phyloP scores from a whole-genome alignment of 2,888 invertebrate species.

The Latrodectus elegans region DNA sequence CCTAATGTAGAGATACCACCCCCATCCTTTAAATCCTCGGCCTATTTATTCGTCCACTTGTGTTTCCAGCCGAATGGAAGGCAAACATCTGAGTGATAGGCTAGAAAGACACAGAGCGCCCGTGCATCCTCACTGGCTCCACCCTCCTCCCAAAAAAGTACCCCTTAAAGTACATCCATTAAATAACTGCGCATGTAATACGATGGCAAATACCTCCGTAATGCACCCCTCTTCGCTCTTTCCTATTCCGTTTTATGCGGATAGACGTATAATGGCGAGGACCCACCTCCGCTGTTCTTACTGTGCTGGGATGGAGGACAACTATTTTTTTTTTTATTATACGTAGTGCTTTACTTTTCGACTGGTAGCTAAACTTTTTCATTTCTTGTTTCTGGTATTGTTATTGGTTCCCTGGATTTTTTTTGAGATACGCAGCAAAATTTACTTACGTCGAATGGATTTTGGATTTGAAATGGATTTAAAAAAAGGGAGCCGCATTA shows the following conservation, averaged over 20 bases:
- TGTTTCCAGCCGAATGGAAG: constrained; percentile 63
- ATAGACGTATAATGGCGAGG: constrained; percentile 14
- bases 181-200: constrained; percentile 65
- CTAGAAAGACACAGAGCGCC: constrained; percentile 59
- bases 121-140: constrained; percentile 9
- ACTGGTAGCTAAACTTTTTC: constrained; percentile 31
- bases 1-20: constrained; percentile 19
- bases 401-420: constrained; percentile 36
- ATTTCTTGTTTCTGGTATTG: constrained; percentile 37
- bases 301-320: constrained; percentile 12
- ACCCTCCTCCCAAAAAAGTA: neutral
- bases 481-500: constrained; percentile 23
- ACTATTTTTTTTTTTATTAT: constrained; percentile 50
- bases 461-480: constrained; percentile 58
- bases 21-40: constrained; percentile 62
- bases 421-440: constrained; percentile 34
- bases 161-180: constrained; percentile 67
- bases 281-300: constrained; percentile 18
- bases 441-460: constrained; percentile 63
- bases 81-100: constrained; percentile 67
- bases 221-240: constrained; percentile 44
- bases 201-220: constrained; percentile 63
- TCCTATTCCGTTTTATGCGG: constrained; percentile 43
- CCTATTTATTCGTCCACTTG: constrained; percentile 67
- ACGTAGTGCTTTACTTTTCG: constrained; percentile 55